Base-by-base conservation (phyloP, 2,797 vertebrate genomes). In the Eospalax fontanierii region DNA sequence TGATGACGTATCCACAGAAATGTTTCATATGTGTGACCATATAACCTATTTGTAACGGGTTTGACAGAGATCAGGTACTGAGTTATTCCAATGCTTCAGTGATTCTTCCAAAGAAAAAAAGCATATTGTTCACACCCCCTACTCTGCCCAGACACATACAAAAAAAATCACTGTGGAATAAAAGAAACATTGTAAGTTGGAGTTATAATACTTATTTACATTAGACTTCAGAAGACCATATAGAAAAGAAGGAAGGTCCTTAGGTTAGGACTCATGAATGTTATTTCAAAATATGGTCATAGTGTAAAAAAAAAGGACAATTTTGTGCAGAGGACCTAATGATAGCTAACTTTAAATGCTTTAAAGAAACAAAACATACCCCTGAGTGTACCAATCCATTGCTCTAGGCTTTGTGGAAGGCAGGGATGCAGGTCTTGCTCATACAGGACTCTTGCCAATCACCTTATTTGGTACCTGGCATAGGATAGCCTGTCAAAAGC, bases 1-100 rank as follows among this genome's bases (percentile, higher is more conserved):
- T 96, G 87, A 43, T 92, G 95, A 97, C 88, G 61, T 91, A 83
- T 35, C 61, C 94, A 96, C 19, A 87, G 57, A 96, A 80, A 84
- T 92, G 40, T n/a, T 97, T 68, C 83, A 96, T 91, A 94, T 93
- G 90, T 87, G 21, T 65, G 26, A 76, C 83, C n/a, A 86, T 26
- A 85, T 84, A 90, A 10, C 2, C 26, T 81, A 75, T 68, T 70
- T 50, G 57, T 57, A 89, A 54, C 61, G 18, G 76, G 24, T 73
- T 86, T 86, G 87, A 75, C 40, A 54, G 24, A 83, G 35, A 86
- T 68, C 24, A 78, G 14, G 26, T 61, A 35, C 33, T 88, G 80
- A 93, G 74, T 92, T 30, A 79, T 57, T 71, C 35, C 89, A 93
- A 70, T 80, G 80, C 92, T 81, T 89, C 90, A 28, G 6, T 46